Evolutionary conservation across 2,113 vertebrate species (phyloP).

Genomic region (Mustela lutreola): DNA sequence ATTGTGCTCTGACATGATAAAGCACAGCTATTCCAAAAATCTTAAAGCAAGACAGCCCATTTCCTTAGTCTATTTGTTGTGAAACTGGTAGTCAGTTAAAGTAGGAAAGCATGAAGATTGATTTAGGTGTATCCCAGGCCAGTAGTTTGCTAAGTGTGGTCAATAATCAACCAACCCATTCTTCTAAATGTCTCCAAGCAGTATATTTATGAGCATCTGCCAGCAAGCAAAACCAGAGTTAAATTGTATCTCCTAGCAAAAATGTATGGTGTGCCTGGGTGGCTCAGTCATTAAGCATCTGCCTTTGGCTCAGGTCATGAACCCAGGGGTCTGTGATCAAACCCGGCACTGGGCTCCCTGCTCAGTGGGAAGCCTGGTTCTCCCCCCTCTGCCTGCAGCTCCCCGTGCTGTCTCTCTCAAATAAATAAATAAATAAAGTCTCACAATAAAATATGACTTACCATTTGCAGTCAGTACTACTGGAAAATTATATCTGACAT

Average conservation of each 20-base stretch:
- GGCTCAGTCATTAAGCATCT: too few species aligned
- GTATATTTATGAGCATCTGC: neutral
- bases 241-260: neutral
- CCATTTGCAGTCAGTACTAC: neutral
- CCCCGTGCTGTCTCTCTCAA: too few species aligned
- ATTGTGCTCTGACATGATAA: neutral
- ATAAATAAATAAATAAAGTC: neutral
- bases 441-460: neutral
- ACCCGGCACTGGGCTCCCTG: too few species aligned
- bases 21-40: neutral
- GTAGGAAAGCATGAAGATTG: neutral
- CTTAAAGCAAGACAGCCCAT: neutral
- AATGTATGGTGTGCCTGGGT: neutral
- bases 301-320: too few species aligned
- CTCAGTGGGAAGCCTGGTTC: too few species aligned
- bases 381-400: too few species aligned
- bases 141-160: neutral
- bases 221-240: neutral
- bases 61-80: neutral
- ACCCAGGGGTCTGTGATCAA: too few species aligned
- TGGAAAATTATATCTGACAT: neutral
- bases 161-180: neutral
- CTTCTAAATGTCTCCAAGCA: neutral
- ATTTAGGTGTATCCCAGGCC: neutral
- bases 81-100: neutral